phyloP scores from a whole-genome alignment of 2,888 invertebrate genomes.

The Eubasilissa splendida region DNA sequence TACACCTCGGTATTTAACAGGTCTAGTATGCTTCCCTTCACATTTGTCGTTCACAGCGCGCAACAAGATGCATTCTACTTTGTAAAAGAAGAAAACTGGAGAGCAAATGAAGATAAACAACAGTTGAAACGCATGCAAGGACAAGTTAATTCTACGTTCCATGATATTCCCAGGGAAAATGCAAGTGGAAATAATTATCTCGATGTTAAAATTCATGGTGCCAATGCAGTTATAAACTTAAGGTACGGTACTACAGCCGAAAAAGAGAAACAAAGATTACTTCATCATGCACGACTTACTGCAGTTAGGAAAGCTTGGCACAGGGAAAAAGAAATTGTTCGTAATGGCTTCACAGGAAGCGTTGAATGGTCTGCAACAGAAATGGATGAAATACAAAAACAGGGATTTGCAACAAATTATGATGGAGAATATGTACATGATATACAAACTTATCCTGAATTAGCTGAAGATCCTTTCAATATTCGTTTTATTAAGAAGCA shows the following conservation, averaged over 20 bases:
- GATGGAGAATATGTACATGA: constrained; percentile 95
- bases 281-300: constrained; percentile 91
- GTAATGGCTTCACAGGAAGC: constrained; percentile 82
- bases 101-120: constrained; percentile 89
- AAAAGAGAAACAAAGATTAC: constrained; percentile 88
- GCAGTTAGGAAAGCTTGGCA: constrained; percentile 95
- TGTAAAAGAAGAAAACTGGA: constrained; percentile 93
- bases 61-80: constrained; percentile 95
- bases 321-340: constrained; percentile 88
- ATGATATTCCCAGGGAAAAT: constrained; percentile 82
- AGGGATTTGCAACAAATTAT: constrained; percentile 87
- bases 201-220: constrained; percentile 92
- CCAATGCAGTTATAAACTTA: constrained; percentile 91
- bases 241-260: constrained; percentile 95
- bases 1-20: constrained; percentile 94
- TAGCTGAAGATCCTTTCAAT: constrained; percentile 97
- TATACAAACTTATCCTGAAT: constrained; percentile 90
- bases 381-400: constrained; percentile 89
- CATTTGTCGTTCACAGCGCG: constrained; percentile 89
- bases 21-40: constrained; percentile 89
- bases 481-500: constrained; percentile 90
- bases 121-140: constrained; percentile 92
- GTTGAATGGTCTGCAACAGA: constrained; percentile 92
- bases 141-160: constrained; percentile 92
- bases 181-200: constrained; percentile 82